Base-by-base conservation (phyloP, 2,797 vertebrate species). In the Hyperoplus immaculatus region DNA sequence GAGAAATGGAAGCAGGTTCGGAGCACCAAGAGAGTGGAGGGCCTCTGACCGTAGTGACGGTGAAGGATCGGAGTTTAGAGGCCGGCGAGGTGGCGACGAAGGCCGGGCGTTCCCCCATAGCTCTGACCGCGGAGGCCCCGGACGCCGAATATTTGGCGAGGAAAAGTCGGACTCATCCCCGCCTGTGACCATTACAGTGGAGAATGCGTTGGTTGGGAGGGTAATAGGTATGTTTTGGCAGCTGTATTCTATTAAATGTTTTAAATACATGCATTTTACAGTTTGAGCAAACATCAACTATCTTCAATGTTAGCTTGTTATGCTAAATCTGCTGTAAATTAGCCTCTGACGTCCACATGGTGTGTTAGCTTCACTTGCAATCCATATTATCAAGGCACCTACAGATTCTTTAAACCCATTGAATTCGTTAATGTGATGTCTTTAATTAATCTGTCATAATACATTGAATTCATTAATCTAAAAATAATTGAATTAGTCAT, bases 181-280 rank as follows among this genome's bases (percentile, higher is more conserved):
- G 0, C 5, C 83, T 3, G 75, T 97, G 13, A 91, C 84, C 16
- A 90, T 99, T 16, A 72, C 4, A 0, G 75, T 98, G 39, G 94
- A 96, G 4, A 95, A 51, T 4, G 43, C 87, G 0, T 67, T 87
- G 4, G 74, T 97, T 0, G 96, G 97, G 5, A 85, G 89, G 2
- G 82, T 98, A n/a, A 97, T 98, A 66, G 98, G 98, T 98, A 39
- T 1, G 75, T 50, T 42, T 4, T 7, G 55, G 1, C 1, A 2
- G 0, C 2, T 29, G 29, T 29, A 29, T 29, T 29, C 29, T 29
- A 29, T 29, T 29, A 29, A 3, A 29, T 29, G 29, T 29, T 3
- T 29, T 29, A 29, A 29, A 29, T 29, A 29, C 29, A 29, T 29
- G 29, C 29, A 29, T 29, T 29, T 29, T 29, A 29, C 29, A 29